These are phyloP conservation scores for Orchesellides sinensis DNA, from an alignment of 2,888 invertebrate genomes.

Conservation along the genomic window DNA sequence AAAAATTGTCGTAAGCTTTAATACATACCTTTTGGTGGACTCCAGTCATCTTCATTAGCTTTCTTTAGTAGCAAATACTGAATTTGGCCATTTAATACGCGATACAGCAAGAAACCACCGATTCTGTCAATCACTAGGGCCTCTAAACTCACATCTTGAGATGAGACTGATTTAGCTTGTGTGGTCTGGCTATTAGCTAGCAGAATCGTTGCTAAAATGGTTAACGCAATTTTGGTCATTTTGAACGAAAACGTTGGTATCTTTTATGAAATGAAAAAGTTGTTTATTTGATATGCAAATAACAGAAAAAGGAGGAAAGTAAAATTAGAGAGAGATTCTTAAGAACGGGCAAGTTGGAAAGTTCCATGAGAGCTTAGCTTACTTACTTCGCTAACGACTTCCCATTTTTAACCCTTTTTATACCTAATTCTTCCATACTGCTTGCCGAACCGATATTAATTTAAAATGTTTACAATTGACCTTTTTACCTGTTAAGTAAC, in stretches of 20 bases:
- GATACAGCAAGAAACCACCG: conserved; percentile 56
- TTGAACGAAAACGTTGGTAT: no score
- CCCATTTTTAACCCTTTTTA: no score
- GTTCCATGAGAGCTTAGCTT: no score
- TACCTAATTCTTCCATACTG: no score
- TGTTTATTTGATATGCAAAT: background rate
- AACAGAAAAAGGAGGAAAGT: background rate
- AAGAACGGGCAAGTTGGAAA: no score
- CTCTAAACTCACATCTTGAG: background rate
- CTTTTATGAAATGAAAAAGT: background rate
- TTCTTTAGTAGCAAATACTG: conserved; percentile 60
- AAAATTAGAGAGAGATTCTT: conserved; percentile 6
- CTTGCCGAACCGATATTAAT: no score
- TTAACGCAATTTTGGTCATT: conserved; percentile 14
- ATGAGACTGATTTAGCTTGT: background rate
- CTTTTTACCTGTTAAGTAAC: no score
- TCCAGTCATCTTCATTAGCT: conserved; percentile 61
- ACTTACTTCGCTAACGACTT: no score
- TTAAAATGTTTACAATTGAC: no score
- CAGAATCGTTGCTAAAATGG: background rate
- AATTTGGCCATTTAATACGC: background rate
- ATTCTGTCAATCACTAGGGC: conserved; percentile 29
- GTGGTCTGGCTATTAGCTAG: background rate
- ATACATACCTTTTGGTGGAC: conserved; percentile 55
- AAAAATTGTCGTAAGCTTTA: background rate